Evolutionary conservation across 2,797 vertebrate species (phyloP).

Genomic region (Myotis vivesi): DNA sequence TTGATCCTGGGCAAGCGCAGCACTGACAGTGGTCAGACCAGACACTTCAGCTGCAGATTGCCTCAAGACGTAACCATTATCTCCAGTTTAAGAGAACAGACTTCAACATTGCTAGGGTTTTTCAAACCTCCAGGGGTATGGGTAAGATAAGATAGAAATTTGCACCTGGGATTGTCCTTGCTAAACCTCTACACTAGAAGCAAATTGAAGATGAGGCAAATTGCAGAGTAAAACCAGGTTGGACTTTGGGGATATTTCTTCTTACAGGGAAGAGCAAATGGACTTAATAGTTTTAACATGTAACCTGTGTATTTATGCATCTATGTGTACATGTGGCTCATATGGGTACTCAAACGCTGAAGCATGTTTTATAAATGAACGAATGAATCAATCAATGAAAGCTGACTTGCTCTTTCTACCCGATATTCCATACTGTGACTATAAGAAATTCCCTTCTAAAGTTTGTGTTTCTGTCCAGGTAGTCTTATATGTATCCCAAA

Average conservation of each 20-base stretch:
- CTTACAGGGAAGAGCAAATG: not conserved
- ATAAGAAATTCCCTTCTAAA: not conserved
- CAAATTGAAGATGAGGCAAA: not conserved
- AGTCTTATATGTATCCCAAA: not conserved
- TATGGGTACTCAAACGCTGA: not conserved
- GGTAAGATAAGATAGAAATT: not conserved
- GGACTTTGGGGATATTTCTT: not conserved
- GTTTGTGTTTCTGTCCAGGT: not conserved
- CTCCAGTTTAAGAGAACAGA: not conserved
- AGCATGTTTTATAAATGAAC: not conserved
- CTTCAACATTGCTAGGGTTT: not conserved
- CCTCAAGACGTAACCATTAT: not conserved
- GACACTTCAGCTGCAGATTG: not conserved
- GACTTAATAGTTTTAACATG: not conserved
- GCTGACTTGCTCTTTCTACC: not conserved
- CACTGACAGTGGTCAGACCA: not conserved
- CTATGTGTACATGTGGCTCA: not conserved
- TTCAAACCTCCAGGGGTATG: not conserved
- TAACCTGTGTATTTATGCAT: not conserved
- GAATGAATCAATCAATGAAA: not conserved
- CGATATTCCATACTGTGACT: not conserved
- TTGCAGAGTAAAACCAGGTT: not conserved
- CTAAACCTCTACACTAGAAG: not conserved
- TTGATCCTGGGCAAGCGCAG: not conserved
- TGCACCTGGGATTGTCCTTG: not conserved